Conservation (phyloP, 1,140 invertebrate genomes). For the Lethocerus indicus region DNA sequence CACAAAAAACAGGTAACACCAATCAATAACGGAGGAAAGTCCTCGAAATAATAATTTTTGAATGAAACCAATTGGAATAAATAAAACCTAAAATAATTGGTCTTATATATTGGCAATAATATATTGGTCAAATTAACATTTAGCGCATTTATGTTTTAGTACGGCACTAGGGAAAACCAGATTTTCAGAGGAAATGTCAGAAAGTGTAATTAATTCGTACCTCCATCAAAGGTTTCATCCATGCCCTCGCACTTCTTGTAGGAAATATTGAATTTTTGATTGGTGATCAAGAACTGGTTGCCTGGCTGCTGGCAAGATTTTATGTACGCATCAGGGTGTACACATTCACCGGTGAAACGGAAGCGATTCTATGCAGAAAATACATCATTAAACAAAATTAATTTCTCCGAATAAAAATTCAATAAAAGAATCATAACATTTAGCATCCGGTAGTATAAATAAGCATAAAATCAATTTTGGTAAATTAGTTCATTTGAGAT, state of each 20-base stretch:
- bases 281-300: conserved; percentile 88
- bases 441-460: no score
- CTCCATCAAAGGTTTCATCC: conserved; percentile 70
- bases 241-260: conserved; percentile 77
- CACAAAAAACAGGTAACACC: no score
- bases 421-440: background rate
- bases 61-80: no score
- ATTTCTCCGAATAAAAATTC: no score
- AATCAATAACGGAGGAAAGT: no score
- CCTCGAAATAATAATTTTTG: no score
- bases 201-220: conserved; percentile 27
- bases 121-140: background rate
- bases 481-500: background rate
- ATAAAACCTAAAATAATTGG: background rate
- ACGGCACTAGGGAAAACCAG: conserved; percentile 2
- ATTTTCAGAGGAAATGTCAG: conserved; percentile 7
- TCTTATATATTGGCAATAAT: no score
- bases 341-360: conserved; percentile 80
- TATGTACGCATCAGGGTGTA: conserved; percentile 71
- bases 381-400: conserved; percentile 13
- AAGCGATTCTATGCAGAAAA: conserved; percentile 46
- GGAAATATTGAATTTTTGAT: conserved; percentile 92
- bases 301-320: conserved; percentile 89
- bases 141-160: background rate
- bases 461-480: no score